Base-by-base conservation (phyloP, 1,140 invertebrate species). In the Listronotus bonariensis region DNA sequence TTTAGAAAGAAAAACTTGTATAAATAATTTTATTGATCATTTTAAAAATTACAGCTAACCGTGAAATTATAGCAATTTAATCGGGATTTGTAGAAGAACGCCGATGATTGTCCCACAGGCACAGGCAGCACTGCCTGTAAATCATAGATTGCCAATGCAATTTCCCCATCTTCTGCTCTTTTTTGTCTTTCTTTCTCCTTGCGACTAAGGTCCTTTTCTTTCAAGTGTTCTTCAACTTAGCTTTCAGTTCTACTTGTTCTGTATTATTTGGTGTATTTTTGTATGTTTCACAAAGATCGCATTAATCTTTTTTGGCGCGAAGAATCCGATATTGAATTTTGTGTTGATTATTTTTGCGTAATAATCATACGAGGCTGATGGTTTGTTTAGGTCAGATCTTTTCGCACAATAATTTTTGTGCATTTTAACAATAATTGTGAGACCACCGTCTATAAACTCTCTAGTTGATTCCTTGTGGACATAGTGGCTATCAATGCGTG, bases 291-390 rank as follows among this genome's bases (percentile, higher is more conserved):
- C 51, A 53, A 1, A n/a, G 12, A 53, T 53, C 51, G 14, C 34
- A 53, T 38, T 53, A 72, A 68, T 80, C 77, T 31, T 62, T 68
- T 59, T 64, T 6, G 54, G 54, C 7, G 7, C 18, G 31, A 74
- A 76, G 67, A 79, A 78, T 56, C 62, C 53, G 12, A 79, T 65
- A 72, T 79, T 77, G 59, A 71, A 79, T 59, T 78, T 43, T 34
- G 15, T 70, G 41, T 69, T 76, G 68, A 77, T 77, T 48, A 77
- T 69, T 38, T 73, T 64, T 42, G 72, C 68, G 66, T 73, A 78
- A 45, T 54, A 68, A 17, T 72, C 71, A 65, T 72, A 77, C 57
- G 46, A 69, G 32, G 68, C 70, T 26, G 60, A 9, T 42, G 52
- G 26, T 48, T 73, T 69, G 10, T 57, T 67, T 17, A 68, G 48